Base-by-base conservation (phyloP, 2,888 invertebrate genomes). In the Zaprionus obscuricornis region DNA sequence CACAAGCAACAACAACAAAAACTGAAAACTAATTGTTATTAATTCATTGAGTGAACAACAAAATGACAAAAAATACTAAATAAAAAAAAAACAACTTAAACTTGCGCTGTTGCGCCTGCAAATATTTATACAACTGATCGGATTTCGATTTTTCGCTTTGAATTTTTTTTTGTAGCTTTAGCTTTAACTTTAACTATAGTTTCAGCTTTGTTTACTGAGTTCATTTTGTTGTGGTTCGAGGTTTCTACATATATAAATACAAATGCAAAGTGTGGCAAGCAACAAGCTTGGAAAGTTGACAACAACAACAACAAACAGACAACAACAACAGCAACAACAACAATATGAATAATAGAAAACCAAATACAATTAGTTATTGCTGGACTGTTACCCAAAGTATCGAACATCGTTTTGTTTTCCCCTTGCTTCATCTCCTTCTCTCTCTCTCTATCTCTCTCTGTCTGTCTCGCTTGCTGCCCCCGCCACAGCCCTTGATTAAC, bases 281-380 rank as follows among this genome's bases (percentile, higher is more conserved):
- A 29, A 33, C 39, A 55, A 57, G 62, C 60, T 59, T 66, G 69
- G 76, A 83, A 74, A 85, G 81, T 71, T 79, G 73, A 51, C 79
- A 67, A 66, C 31, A 67, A 62, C 47, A 60, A 16, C 46, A 56
- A 57, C 33, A 57, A 63, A 36, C 37, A 54, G 39, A 39, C 42
- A 60, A 34, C 45, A 50, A 63, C 10, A 47, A 33, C 33, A 56
- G 29, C 22, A 11, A 29, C 18, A 40, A 24, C 31, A 46, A 27
- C 26, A 36, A 58, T 29, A 66, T 14, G 11, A 46, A 64, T 50
- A 50, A 75, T 55, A 81, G 73, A 79, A 72, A 73, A 74, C 34
- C 65, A 65, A 68, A 66, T 79, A 79, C 68, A 66, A 79, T 70
- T 75, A 64, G 69, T n/a, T n/a, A n/a, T n/a, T n/a, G n/a, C n/a